Evolutionary conservation across 2,888 invertebrate species (phyloP).

Genomic region (Tetanocera ferruginea): DNA sequence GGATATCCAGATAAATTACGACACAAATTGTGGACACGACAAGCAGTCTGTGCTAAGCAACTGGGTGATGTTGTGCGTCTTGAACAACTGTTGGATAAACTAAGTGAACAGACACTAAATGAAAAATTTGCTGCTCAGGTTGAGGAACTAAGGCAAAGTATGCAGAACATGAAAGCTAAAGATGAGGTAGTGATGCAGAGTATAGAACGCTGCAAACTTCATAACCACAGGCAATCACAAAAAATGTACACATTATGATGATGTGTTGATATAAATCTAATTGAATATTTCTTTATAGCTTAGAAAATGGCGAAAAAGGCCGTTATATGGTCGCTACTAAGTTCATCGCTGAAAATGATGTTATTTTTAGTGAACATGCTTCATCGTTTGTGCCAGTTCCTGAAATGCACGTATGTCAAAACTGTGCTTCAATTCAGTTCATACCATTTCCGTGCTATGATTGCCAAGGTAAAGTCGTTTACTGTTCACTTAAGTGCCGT

Average conservation of each 20-base stretch:
- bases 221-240: background rate
- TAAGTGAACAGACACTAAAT: slow-evolving; percentile 50
- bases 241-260: background rate
- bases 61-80: slow-evolving; percentile 47
- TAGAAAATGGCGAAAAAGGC: slow-evolving; percentile 44
- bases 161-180: background rate
- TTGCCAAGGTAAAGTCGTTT: slow-evolving; percentile 76
- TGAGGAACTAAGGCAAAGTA: slow-evolving; percentile 43
- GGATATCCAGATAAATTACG: slow-evolving; percentile 55
- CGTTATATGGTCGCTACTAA: slow-evolving; percentile 72
- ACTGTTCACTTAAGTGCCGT: slow-evolving; percentile 78
- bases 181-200: background rate
- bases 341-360: slow-evolving; percentile 76
- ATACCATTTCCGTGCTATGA: slow-evolving; percentile 78
- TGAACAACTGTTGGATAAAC: slow-evolving; percentile 45
- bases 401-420: slow-evolving; percentile 74
- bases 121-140: slow-evolving; percentile 48
- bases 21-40: slow-evolving; percentile 58
- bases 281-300: slow-evolving; percentile 2
- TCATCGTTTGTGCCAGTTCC: slow-evolving; percentile 81
- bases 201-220: no score
- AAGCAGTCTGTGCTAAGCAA: slow-evolving; percentile 57
- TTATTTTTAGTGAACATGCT: slow-evolving; percentile 85
- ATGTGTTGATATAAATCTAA: background rate
- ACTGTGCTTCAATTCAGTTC: slow-evolving; percentile 76